Percentiles rank a stretch among this genome's conserved stretches.
Conservation (phyloP, 2,888 invertebrate genomes). For the Lypha dubia region DNA sequence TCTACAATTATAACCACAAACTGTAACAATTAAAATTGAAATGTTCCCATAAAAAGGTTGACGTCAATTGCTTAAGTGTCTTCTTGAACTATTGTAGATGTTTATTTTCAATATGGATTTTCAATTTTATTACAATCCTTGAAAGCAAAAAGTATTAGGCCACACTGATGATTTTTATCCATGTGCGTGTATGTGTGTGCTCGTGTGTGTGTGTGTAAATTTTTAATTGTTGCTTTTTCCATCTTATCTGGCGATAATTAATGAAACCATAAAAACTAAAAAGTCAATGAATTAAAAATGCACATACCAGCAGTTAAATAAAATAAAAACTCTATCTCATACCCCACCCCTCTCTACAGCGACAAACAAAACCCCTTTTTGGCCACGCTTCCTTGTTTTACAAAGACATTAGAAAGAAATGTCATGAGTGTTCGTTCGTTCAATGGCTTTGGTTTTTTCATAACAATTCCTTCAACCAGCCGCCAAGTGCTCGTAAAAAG, state of each 20-base stretch:
- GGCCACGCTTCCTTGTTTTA: neutral
- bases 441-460: conserved; percentile 46
- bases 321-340: conserved; percentile 19
- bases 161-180: conserved; percentile 64
- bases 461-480: conserved; percentile 59
- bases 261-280: conserved; percentile 81
- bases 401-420: neutral
- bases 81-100: neutral
- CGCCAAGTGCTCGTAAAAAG: conserved; percentile 72
- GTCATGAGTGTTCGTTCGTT: conserved; percentile 25
- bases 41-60: conserved; percentile 55
- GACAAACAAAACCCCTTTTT: conserved; percentile 1
- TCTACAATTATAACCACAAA: neutral
- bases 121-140: conserved; percentile 72
- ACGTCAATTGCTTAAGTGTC: conserved; percentile 59
- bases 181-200: neutral
- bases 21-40: conserved; percentile 41
- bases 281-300: conserved; percentile 82
- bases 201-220: neutral
- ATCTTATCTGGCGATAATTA: conserved; percentile 77
- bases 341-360: neutral
- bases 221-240: conserved; percentile 63
- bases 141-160: conserved; percentile 26
- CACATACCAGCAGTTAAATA: conserved; percentile 72
- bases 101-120: conserved; percentile 52